phyloP scores from a whole-genome alignment of 2,888 invertebrate species.

The Drosophila affinis region DNA sequence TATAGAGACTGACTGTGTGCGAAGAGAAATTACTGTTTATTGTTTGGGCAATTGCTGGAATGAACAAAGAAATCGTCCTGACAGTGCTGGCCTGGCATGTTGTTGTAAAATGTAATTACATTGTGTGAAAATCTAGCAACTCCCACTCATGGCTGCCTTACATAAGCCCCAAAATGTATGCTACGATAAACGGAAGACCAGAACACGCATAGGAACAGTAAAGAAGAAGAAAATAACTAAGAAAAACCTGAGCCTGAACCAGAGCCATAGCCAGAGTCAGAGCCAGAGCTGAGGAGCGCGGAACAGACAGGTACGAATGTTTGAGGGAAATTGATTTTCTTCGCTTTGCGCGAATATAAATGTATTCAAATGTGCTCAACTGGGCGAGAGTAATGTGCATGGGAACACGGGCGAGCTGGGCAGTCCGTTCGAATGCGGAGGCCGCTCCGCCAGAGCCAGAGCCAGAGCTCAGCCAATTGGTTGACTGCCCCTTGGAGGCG shows the following conservation, averaged over 20 bases:
- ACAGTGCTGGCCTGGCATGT: not conserved
- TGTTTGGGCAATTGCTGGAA: conserved; percentile 31
- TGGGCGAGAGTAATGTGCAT: conserved; percentile 75
- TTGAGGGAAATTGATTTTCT: conserved; percentile 70
- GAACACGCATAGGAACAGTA: conserved; percentile 15
- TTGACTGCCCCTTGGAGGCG: conserved; percentile 45
- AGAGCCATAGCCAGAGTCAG: conserved; percentile 9
- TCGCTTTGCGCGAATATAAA: conserved; percentile 64
- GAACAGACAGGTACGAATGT: conserved; percentile 60
- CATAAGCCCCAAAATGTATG: conserved; percentile 68
- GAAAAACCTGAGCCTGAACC: conserved; percentile 5
- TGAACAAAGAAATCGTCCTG: conserved; percentile 33
- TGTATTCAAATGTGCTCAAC: conserved; percentile 75
- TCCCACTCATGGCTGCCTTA: conserved; percentile 41
- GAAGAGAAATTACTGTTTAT: conserved; percentile 20
- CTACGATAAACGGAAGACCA: conserved; percentile 35
- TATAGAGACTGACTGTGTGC: too few species aligned
- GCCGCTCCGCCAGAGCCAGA: conserved; percentile 1
- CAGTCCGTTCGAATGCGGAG: not conserved
- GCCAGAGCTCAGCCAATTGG: conserved; percentile 64
- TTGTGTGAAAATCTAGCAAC: conserved; percentile 2
- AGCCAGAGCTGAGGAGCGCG: conserved; percentile 21
- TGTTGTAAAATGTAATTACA: conserved; percentile 31
- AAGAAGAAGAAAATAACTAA: conserved; percentile 12
- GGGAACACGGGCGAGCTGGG: conserved; percentile 57